Evolutionary conservation across 2,797 vertebrate genomes (phyloP).

Genomic region (Cirrhinus molitorella): DNA sequence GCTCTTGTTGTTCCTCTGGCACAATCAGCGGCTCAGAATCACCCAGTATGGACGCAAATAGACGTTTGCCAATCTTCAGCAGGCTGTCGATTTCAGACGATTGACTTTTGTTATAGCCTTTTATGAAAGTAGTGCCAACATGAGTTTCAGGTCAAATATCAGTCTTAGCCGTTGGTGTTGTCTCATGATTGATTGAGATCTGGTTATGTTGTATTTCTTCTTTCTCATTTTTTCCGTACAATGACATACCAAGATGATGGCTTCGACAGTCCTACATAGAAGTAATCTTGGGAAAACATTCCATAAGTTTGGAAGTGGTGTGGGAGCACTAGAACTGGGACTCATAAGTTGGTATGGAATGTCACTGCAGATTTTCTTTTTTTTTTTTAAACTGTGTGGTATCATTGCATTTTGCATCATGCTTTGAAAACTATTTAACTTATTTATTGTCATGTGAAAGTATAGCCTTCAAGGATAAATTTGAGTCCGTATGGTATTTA

Average conservation of each 20-base stretch:
- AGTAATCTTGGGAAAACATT: slow-evolving; percentile 80
- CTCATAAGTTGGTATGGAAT: slow-evolving; percentile 81
- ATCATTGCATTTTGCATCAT: slow-evolving; percentile 96
- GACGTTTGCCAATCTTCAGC: slow-evolving; percentile 97
- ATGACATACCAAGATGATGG: slow-evolving; percentile 93
- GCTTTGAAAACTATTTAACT: slow-evolving; percentile 99
- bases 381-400: slow-evolving; percentile 96
- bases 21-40: slow-evolving; percentile 97
- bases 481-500: slow-evolving; percentile 99
- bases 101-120: slow-evolving; percentile 55
- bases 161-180: slow-evolving; percentile 23
- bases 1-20: slow-evolving; percentile 92
- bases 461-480: slow-evolving; percentile 96
- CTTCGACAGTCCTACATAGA: slow-evolving; percentile 77
- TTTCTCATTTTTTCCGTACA: slow-evolving; percentile 66
- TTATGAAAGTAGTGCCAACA: slow-evolving; percentile 42
- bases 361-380: slow-evolving; percentile 97
- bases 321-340: slow-evolving; percentile 86
- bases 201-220: slow-evolving; percentile 64
- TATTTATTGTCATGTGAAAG: slow-evolving; percentile 99
- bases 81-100: slow-evolving; percentile 98
- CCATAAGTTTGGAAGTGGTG: slow-evolving; percentile 89
- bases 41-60: slow-evolving; percentile 91
- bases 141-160: slow-evolving; percentile 46
- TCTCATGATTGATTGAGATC: slow-evolving; percentile 49